These are phyloP conservation scores for Corella eumyota DNA, from an alignment of 23 tunicate species.

Conservation along the genomic window DNA sequence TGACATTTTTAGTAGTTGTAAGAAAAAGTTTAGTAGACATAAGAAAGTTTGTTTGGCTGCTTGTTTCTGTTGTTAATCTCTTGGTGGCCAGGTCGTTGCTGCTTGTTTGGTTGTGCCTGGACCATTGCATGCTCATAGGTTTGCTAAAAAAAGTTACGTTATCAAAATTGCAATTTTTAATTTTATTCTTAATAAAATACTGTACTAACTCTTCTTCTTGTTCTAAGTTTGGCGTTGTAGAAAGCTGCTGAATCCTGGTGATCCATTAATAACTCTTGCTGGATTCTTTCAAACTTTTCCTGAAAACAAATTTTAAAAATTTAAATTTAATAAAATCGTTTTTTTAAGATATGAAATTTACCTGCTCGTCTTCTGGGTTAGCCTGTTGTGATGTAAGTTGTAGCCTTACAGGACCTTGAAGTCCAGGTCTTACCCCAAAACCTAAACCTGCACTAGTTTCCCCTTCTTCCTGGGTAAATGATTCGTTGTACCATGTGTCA, in stretches of 20 bases:
- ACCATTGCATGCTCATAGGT: conserved; percentile 43
- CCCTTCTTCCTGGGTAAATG: conserved; percentile 30
- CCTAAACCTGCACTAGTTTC: conserved; percentile 55
- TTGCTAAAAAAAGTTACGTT: conserved; percentile 23
- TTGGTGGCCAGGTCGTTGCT: conserved; percentile 24
- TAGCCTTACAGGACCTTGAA: conserved; percentile 46
- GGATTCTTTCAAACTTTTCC: conserved; percentile 79
- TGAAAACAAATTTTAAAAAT: no score
- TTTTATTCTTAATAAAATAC: not conserved
- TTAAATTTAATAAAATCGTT: no score
- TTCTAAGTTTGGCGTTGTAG: conserved; percentile 56
- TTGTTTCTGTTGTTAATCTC: conserved; percentile 27
- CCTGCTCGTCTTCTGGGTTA: conserved; percentile 75
- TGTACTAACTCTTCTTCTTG: conserved; percentile 40
- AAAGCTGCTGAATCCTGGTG: conserved; percentile 61
- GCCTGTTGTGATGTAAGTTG: conserved; percentile 22
- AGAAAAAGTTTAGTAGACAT: conserved; percentile 22
- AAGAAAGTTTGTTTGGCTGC: conserved; percentile 57
- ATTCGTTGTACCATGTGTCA: conserved; percentile 90
- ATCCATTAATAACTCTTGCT: conserved; percentile 53
- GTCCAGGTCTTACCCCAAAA: conserved; percentile 53
- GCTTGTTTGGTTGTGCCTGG: conserved; percentile 39
- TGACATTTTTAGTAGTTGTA: no score
- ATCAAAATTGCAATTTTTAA: not conserved
- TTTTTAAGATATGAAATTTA: no score